A percentile compares a stretch with the other conserved stretches of the same genome.
Conservation (phyloP, 1,140 invertebrate genomes). For the Drosophila watanabei region DNA sequence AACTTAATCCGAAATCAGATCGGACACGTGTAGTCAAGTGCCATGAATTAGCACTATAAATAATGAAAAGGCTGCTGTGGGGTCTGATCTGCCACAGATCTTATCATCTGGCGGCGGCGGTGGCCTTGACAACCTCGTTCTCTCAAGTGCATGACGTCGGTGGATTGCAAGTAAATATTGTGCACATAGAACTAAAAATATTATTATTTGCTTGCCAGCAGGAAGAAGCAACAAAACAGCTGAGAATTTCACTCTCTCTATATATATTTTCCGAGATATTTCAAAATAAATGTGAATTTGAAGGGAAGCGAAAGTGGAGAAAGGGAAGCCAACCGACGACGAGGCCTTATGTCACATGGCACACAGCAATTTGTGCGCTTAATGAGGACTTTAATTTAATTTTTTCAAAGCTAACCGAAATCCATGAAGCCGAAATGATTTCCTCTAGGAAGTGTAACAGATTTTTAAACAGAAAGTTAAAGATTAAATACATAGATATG, state of each 20-base stretch:
- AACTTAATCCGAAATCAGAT: constrained; percentile 37
- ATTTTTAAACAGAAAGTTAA: background rate
- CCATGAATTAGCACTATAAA: constrained; percentile 44
- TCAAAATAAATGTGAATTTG: constrained; percentile 21
- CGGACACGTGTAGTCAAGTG: constrained; percentile 53
- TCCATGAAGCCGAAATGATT: background rate
- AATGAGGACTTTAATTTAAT: constrained; percentile 15
- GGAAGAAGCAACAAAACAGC: constrained; percentile 13
- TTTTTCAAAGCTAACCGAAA: background rate
- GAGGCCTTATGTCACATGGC: background rate
- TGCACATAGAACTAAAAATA: constrained; percentile 53
- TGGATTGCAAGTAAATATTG: constrained; percentile 47
- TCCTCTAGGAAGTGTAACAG: background rate
- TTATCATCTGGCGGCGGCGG: constrained; percentile 43
- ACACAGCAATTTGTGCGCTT: background rate
- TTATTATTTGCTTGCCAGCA: constrained; percentile 30
- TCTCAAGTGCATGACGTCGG: constrained; percentile 44
- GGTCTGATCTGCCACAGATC: constrained; percentile 6
- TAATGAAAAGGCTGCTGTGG: constrained; percentile 2
- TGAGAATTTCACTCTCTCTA: constrained; percentile 23
- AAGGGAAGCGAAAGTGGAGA: constrained; percentile 27
- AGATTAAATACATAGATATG: background rate
- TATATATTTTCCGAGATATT: background rate
- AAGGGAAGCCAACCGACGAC: background rate
- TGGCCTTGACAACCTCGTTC: constrained; percentile 37